These are phyloP conservation scores for Orthonychiurus folsomi DNA, from an alignment of 2,888 invertebrate genomes.

Conservation along the genomic window DNA sequence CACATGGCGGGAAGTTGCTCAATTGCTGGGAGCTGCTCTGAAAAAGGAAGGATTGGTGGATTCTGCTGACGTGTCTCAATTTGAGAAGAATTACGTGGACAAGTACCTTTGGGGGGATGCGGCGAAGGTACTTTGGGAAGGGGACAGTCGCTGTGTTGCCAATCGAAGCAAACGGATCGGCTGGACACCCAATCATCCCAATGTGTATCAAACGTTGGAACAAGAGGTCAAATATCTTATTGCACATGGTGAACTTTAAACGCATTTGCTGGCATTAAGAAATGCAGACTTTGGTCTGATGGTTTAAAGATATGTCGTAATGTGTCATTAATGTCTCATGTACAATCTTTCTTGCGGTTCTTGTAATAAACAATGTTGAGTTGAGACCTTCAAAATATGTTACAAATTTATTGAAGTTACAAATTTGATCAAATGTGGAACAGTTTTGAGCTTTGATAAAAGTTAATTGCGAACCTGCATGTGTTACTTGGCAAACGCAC, in stretches of 20 bases:
- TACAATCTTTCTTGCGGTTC: background rate
- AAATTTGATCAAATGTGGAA: no score
- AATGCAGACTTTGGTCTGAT: no score
- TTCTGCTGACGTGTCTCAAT: background rate
- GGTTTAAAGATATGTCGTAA: no score
- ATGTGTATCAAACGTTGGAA: constrained; percentile 3
- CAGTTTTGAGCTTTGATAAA: no score
- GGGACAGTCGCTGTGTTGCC: constrained; percentile 9
- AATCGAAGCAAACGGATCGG: constrained; percentile 5
- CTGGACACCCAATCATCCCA: background rate
- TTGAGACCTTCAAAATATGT: no score
- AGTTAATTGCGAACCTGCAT: no score
- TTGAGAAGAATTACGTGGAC: background rate
- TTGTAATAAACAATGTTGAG: no score
- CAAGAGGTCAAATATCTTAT: constrained; percentile 3
- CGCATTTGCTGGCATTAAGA: no score
- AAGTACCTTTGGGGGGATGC: constrained; percentile 8
- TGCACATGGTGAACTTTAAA: background rate
- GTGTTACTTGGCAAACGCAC: no score
- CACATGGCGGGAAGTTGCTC: background rate
- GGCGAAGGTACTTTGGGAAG: constrained; percentile 5
- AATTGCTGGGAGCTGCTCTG: background rate
- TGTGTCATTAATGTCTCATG: no score
- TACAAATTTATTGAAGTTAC: no score
- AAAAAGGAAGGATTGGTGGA: background rate